Base-by-base conservation (phyloP, 2,113 vertebrate species). In the Alethe castanea region DNA sequence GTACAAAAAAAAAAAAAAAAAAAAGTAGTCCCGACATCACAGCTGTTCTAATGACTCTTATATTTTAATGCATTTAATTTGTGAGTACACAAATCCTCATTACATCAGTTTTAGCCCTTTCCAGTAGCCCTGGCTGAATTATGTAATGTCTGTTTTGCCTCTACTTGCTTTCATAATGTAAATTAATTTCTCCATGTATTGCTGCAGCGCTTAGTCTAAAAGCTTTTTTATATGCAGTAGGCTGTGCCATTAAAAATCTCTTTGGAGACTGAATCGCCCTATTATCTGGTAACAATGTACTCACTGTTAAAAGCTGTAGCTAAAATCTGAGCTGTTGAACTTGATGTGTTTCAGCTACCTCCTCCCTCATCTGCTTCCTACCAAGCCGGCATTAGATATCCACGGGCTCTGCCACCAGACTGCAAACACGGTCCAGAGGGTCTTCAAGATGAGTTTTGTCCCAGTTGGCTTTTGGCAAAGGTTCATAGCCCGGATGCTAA, bases 391-490 rank as follows among this genome's bases (percentile, higher is more conserved):
- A 9, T 96, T 99, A 97, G 99, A 99, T 96, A 98, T 99, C 87
- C 98, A 99, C 0, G 84, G 98, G 86, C 96, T 99, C 86, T 98
- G 97, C 59, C 98, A 98, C 83, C 98, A 98, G 86, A 97, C 97
- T 19, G 90, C 97, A 88, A 99, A 99, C 98, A 98, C 98, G 26
- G 98, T 99, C 67, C 98, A 99, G 92, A 98, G 99, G 44, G 98
- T 99, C 42, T 99, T 99, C 86, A 99, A 99, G 98, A 99, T 99
- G 99, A 99, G 99, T 95, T 99, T 99, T 45, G 99, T 99, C 31
- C 99, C 99, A 0, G 98, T 99, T 6, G 99, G 99, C 66, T 99
- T 99, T 94, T 99, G 99, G 99, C 99, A 99, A 48, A 98, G 99
- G 56, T 99, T 99, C 84, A 99, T 99, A 33, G 99, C 99, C 23